phyloP scores from a whole-genome alignment of 2,888 invertebrate genomes.

The Diplolepis rosae region DNA sequence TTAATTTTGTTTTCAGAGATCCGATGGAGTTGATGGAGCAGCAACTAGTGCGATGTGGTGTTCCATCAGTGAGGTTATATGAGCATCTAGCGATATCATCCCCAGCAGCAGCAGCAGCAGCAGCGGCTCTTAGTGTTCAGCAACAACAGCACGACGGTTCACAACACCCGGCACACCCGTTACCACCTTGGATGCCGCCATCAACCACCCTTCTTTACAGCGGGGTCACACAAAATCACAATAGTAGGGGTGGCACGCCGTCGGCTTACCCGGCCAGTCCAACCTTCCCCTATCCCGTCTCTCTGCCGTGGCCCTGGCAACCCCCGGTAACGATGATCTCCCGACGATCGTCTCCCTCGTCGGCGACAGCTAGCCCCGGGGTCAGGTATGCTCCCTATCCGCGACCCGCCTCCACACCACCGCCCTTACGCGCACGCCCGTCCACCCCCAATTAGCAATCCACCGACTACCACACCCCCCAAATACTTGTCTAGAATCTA shows the following conservation, averaged over 20 bases:
- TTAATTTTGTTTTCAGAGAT: constrained; percentile 60
- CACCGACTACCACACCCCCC: constrained; percentile 33
- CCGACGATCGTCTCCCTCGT: constrained; percentile 65
- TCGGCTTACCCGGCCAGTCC: constrained; percentile 55
- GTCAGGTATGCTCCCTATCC: constrained; percentile 66
- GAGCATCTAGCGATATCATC: constrained; percentile 65
- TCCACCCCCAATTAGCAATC: constrained; percentile 65
- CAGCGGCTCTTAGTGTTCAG: constrained; percentile 49
- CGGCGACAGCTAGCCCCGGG: constrained; percentile 67
- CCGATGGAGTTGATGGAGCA: constrained; percentile 73
- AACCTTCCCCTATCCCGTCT: constrained; percentile 62
- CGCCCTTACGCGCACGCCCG: constrained; percentile 59
- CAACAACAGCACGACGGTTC: constrained; percentile 57
- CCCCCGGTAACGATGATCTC: constrained; percentile 66
- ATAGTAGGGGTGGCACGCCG: constrained; percentile 57
- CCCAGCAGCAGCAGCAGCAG: constrained; percentile 53
- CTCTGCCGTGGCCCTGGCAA: constrained; percentile 70
- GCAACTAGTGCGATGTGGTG: constrained; percentile 70
- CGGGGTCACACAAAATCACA: constrained; percentile 57
- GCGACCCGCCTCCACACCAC: constrained; percentile 56
- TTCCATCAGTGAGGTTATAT: constrained; percentile 69
- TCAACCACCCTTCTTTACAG: constrained; percentile 68
- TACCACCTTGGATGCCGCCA: constrained; percentile 65
- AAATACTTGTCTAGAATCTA: constrained; percentile 8
- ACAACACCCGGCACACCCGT: constrained; percentile 53